Evolutionary conservation across 2,888 invertebrate species (phyloP), one percentile per base, ranked within the genome.

Genomic region (Drosophila infuscata): DNA sequence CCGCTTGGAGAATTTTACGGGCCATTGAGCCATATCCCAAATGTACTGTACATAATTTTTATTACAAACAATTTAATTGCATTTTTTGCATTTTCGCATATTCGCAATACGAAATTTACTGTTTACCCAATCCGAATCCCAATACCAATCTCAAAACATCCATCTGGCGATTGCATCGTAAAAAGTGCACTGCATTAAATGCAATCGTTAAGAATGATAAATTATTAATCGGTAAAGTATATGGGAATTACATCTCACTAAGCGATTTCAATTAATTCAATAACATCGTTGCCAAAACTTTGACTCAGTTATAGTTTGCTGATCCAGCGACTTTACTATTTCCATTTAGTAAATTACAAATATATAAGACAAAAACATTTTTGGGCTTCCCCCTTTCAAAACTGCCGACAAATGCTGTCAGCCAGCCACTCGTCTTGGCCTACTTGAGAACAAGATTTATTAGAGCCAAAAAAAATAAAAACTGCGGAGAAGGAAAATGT

Each of bases 41-140:
- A 85, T 88, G 85, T 83, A 85, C 83, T 82, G 85, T 85, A 68
- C 83, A 79, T 88, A 85, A 88, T 88, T 85, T 85, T 88, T 85
- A 88, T 85, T 81, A 74, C 79, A 81, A 88, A 77, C 84, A 82
- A 78, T 87, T 83, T 87, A 67, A 82, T 82, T 73, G 65, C 79
- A 76, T 70, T 70, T 71, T 68, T 79, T 78, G 70, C 74, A 78
- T 70, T 74, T 76, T 76, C 54, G 59, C 53, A 63, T 71, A 65
- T 77, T 70, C 68, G 54, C 61, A 73, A 70, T 61, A 56, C 58
- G 58, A 72, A 70, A 74, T 76, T 70, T 67, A 57, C 68, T 57
- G 43, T 56, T 57, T 56, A 29, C 60, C 66, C 25, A 25, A 25
- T 25, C 25, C 67, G 69, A 80, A 72, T 67, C 36, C 62, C 61